Base-by-base conservation (phyloP, 2,888 invertebrate species). In the Caenorhabditis becei region DNA sequence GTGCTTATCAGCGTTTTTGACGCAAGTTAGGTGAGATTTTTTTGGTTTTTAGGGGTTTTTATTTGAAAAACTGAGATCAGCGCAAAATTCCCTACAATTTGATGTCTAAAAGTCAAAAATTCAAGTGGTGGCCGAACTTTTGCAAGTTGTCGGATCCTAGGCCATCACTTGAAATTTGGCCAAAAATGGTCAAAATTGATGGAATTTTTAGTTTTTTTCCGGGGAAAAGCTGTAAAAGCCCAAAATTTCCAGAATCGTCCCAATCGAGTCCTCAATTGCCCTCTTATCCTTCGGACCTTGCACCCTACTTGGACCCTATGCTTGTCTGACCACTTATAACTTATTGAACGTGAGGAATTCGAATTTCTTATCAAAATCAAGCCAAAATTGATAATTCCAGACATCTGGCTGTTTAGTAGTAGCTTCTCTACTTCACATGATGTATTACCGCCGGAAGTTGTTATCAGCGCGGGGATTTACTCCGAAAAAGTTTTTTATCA, bases 21-120 rank as follows among this genome's bases (percentile, higher is more conserved):
- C 74, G 14, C 74, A 74, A 65, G 74, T 74, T 7, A 49, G 74
- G 74, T 74, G 10, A n/a, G n/a, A n/a, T n/a, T n/a, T n/a, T n/a
- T n/a, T n/a, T n/a, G 18, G 44, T 54, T n/a, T 20, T 8, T 32
- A 2, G 4, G 23, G 7, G 23, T 54, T 10, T n/a, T 26, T 54
- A 54, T 28, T 23, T 7, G 1, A 23, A 2, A 53, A 41, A 10
- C 14, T 41, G 41, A 41, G 16, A 3, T 41, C 41, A 41, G 41
- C 14, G 16, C 16, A n/a, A n/a, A n/a, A n/a, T n/a, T n/a, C n/a
- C n/a, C n/a, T n/a, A n/a, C n/a, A n/a, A n/a, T n/a, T n/a, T n/a
- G n/a, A n/a, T n/a, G n/a, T n/a, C n/a, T n/a, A n/a, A n/a, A n/a
- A n/a, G n/a, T n/a, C n/a, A n/a, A n/a, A n/a, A 35, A 8, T 35